A percentile compares a stretch with the other conserved stretches of the same genome.
Conservation (phyloP, 92 coral and sea anemone genomes). For the Isaurus tuberculatus region DNA sequence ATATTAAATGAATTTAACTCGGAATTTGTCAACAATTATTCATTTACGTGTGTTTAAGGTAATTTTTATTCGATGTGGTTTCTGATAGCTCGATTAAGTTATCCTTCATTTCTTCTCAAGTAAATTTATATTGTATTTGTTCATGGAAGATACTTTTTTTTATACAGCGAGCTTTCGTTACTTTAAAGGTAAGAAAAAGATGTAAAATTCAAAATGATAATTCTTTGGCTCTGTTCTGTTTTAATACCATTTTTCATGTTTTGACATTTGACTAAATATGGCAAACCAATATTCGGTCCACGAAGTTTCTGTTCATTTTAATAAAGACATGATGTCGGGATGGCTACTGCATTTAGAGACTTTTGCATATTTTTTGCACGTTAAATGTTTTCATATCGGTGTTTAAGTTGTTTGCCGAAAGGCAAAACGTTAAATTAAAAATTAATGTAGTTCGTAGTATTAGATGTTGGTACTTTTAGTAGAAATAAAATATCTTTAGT, state of each 20-base stretch:
- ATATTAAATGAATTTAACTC: not conserved
- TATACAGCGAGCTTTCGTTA: not conserved
- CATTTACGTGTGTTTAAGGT: not conserved
- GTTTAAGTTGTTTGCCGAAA: not conserved
- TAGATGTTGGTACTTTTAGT: too few relatives aligned
- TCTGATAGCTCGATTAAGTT: not conserved
- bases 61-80: not conserved
- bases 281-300: not conserved
- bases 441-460: not conserved
- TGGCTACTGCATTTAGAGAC: not conserved
- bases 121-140: not conserved
- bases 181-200: not conserved
- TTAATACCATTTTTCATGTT: constrained; percentile 19
- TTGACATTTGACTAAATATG: not conserved
- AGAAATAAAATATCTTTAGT: too few relatives aligned
- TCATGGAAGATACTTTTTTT: not conserved
- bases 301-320: not conserved
- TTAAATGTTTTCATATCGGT: not conserved
- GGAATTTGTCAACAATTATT: not conserved
- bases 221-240: not conserved
- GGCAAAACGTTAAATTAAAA: not conserved
- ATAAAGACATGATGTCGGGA: not conserved
- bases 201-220: not conserved
- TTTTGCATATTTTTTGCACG: not conserved
- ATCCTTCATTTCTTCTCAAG: not conserved